A percentile compares a stretch with the other conserved stretches of the same genome.
Conservation (phyloP, 2,888 invertebrate genomes). For the Cyaniris semiargus region DNA sequence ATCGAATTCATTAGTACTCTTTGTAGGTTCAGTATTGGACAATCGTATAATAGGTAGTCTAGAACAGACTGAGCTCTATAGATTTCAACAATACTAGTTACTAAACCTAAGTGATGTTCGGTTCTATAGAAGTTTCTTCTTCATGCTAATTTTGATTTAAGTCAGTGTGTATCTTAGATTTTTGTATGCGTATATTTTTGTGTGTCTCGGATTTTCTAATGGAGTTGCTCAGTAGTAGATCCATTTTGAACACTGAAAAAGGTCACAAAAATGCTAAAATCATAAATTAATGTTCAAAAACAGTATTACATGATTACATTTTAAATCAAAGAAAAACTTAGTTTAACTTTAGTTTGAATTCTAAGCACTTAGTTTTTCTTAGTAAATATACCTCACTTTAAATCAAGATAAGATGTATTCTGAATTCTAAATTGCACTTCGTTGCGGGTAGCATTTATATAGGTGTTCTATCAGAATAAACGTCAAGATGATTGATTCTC, state of each 20-base stretch:
- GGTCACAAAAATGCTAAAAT: too few relatives aligned
- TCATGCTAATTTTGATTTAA: not conserved
- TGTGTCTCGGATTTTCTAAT: too few relatives aligned
- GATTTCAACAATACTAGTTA: constrained; percentile 5
- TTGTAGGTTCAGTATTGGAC: constrained; percentile 55
- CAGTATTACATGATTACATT: not conserved
- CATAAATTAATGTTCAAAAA: not conserved
- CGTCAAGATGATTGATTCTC: constrained; percentile 12
- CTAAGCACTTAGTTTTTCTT: not conserved
- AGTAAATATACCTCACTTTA: not conserved
- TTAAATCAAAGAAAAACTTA: too few relatives aligned
- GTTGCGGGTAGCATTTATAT: not conserved
- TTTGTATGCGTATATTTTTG: too few relatives aligned
- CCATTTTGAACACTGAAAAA: too few relatives aligned
- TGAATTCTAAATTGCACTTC: not conserved
- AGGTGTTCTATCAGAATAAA: constrained; percentile 4
- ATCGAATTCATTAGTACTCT: constrained; percentile 72
- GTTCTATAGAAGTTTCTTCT: not conserved
- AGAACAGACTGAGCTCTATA: constrained; percentile 13
- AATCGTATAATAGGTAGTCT: constrained; percentile 49
- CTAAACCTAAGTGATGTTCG: not conserved
- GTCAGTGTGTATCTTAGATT: not conserved
- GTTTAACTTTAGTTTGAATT: not conserved
- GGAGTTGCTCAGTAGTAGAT: too few relatives aligned
- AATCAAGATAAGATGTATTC: not conserved